Evolutionary conservation across 2,113 vertebrate genomes (phyloP).

Genomic region (Hymenochirus boettgeri): DNA sequence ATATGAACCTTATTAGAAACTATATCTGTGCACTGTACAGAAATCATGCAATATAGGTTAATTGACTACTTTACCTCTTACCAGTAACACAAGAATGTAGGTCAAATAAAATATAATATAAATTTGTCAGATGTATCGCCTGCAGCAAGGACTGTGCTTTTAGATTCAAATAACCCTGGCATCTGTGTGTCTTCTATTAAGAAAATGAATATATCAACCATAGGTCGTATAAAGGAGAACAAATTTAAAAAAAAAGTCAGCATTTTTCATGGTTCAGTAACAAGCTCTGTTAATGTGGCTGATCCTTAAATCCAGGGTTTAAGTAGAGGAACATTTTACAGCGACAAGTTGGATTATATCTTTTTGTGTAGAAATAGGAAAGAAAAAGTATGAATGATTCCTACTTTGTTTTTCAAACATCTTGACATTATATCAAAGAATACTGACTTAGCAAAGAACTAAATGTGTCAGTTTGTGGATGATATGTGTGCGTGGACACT

Average conservation of each 20-base stretch:
- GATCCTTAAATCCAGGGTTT: conserved; percentile 42
- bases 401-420: conserved; percentile 10
- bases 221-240: conserved; percentile 27
- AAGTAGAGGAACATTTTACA: conserved; percentile 37
- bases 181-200: conserved; percentile 43
- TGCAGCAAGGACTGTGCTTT: conserved; percentile 51
- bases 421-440: conserved; percentile 28
- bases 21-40: neutral
- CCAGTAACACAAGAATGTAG: conserved; percentile 39
- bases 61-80: conserved; percentile 30
- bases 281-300: conserved; percentile 38
- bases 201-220: conserved; percentile 43
- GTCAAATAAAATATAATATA: conserved; percentile 47
- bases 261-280: conserved; percentile 36
- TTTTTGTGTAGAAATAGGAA: conserved; percentile 32
- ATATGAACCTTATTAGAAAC: neutral
- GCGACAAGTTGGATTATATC: conserved; percentile 38
- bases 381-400: conserved; percentile 17
- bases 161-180: conserved; percentile 44
- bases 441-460: conserved; percentile 32
- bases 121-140: conserved; percentile 50
- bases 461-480: conserved; percentile 24
- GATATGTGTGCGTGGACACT: conserved; percentile 29
- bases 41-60: conserved; percentile 40
- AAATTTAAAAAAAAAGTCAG: conserved; percentile 40